Evolutionary conservation across 1,140 invertebrate species (phyloP).

Genomic region (Radopholus similis): DNA sequence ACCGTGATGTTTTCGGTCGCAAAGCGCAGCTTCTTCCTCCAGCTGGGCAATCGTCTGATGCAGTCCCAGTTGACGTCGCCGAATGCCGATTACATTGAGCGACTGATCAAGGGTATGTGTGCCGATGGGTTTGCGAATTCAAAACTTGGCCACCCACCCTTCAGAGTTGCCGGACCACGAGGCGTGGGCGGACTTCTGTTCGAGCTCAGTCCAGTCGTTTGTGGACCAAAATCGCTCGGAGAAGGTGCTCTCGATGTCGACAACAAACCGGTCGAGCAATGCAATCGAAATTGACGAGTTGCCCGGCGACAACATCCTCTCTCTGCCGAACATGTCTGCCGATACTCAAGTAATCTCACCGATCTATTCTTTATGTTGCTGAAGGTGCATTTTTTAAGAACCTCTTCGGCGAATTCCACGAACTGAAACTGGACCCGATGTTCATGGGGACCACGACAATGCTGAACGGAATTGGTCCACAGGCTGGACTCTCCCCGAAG

Average conservation of each 20-base stretch:
- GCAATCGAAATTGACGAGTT: slow-evolving; percentile 27
- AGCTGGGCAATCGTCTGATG: slow-evolving; percentile 31
- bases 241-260: slow-evolving; percentile 24
- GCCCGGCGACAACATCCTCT: slow-evolving; percentile 3
- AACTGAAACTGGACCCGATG: too few species aligned
- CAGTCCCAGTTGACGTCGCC: slow-evolving; percentile 11
- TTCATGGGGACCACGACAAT: too few species aligned
- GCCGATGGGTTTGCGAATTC: neutral
- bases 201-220: slow-evolving; percentile 18
- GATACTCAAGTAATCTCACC: slow-evolving; percentile 5
- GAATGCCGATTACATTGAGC: slow-evolving; percentile 21
- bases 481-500: too few species aligned
- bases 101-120: slow-evolving; percentile 26
- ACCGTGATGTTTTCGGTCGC: slow-evolving; percentile 3
- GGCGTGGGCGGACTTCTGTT: slow-evolving; percentile 23
- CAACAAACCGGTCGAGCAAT: slow-evolving; percentile 18
- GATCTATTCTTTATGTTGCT: neutral
- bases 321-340: slow-evolving; percentile 12
- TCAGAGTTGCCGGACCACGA: slow-evolving; percentile 23
- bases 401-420: too few species aligned
- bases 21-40: slow-evolving; percentile 28
- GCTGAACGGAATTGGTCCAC: too few species aligned
- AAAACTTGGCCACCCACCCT: neutral
- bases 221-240: slow-evolving; percentile 32
- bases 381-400: too few species aligned